These are phyloP conservation scores for Peromyscus californicus DNA, from an alignment of 2,113 vertebrate genomes.

Conservation along the genomic window DNA sequence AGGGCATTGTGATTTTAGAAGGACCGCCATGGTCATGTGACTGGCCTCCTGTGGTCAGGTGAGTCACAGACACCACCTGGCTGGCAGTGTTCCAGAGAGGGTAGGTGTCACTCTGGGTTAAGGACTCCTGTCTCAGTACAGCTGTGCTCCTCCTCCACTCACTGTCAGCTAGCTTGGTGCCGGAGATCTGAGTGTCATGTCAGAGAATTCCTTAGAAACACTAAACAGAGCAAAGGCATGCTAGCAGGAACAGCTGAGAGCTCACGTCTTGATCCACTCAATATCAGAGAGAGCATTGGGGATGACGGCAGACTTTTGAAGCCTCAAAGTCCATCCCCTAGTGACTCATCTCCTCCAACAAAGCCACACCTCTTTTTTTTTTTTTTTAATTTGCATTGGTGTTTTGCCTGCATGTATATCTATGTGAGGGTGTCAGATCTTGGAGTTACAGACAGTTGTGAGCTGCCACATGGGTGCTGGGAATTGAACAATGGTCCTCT, in stretches of 20 bases:
- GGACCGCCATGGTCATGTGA: accelerated
- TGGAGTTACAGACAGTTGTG: too few species aligned
- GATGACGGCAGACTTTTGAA: background rate
- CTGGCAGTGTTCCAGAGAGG: background rate
- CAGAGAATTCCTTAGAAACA: background rate
- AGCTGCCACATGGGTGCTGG: too few species aligned
- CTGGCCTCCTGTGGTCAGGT: background rate
- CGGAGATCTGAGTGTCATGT: background rate
- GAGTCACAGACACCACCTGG: accelerated
- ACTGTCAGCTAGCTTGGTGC: background rate
- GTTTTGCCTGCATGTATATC: too few species aligned
- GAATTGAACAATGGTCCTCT: too few species aligned
- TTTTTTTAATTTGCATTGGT: too few species aligned
- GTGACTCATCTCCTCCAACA: background rate
- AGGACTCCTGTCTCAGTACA: background rate
- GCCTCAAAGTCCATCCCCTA: background rate
- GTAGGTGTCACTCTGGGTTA: background rate
- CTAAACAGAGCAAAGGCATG: background rate
- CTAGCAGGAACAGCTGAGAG: background rate
- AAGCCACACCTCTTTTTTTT: background rate
- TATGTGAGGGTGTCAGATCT: too few species aligned
- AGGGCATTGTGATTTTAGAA: background rate
- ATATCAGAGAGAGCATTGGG: background rate
- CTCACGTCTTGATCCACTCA: background rate
- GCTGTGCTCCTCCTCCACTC: background rate